Conservation (phyloP, 2,113 vertebrate genomes). For the Mustela lutreola region DNA sequence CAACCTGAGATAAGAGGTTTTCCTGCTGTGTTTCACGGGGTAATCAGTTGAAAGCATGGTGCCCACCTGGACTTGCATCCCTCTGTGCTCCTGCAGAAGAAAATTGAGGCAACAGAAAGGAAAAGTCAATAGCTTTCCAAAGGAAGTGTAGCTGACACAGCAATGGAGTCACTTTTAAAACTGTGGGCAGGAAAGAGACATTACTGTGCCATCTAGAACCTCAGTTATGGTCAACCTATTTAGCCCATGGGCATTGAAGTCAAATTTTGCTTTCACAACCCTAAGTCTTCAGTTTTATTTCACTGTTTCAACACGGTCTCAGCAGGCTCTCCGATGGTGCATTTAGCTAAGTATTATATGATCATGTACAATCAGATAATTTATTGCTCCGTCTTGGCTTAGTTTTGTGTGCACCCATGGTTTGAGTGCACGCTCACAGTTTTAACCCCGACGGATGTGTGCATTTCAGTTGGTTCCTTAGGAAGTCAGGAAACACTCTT, state of each 20-base stretch:
- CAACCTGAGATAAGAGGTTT: slow-evolving; percentile 88
- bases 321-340: not conserved
- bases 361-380: not conserved
- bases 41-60: slow-evolving; percentile 82
- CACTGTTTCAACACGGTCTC: not conserved
- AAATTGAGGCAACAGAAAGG: slow-evolving; percentile 85
- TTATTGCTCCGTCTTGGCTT: not conserved
- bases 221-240: not conserved
- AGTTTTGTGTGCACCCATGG: not conserved
- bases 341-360: not conserved
- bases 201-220: not conserved
- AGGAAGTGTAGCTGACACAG: slow-evolving; percentile 71
- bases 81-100: slow-evolving; percentile 76
- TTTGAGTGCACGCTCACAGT: not conserved
- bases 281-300: slow-evolving; percentile 34
- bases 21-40: slow-evolving; percentile 85
- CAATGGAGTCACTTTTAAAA: slow-evolving; percentile 54
- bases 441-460: not conserved
- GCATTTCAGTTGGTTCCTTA: not conserved
- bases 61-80: slow-evolving; percentile 84
- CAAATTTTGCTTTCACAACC: slow-evolving; percentile 3
- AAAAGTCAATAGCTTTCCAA: slow-evolving; percentile 84
- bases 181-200: slow-evolving; percentile 16
- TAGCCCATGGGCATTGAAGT: not conserved
- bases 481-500: not conserved